Base-by-base conservation (phyloP, 2,113 vertebrate species). In the Phocoena phocoena region DNA sequence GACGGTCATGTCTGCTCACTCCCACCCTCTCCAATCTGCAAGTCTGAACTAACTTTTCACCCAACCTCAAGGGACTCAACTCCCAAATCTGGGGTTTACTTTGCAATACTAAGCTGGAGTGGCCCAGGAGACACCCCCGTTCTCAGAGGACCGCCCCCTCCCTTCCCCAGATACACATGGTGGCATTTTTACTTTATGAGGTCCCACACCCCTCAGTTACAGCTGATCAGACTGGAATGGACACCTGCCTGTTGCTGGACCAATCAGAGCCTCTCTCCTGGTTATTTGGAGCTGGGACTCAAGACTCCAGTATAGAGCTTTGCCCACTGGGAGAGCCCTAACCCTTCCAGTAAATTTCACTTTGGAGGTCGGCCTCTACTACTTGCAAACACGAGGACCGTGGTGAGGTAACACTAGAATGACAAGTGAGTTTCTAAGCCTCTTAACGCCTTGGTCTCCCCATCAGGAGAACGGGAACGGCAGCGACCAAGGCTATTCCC, bases 391-490 rank as follows among this genome's bases (percentile, higher is more conserved):
- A 11, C 0, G 0, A 50, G 53, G 58, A 14, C 60, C 1, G 0
- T 20, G 53, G 28, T 6, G 6, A 31, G 21, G n/a, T 3, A 5
- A 3, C 70, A 17, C 28, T 14, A 20, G 18, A 11, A 6, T 18
- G 5, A 2, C 0, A 0, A 31, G 18, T 14, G 33, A 36, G 17
- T 13, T n/a, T 25, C 44, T 23, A 4, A 36, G 58, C 25, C n/a
- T 86, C n/a, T 23, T 1, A 23, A 33, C 4, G 31, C 17, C 55
- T 28, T 20, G 79, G 9, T 79, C 14, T 74, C 41, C 23, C 60
- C 79, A 17, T 41, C 33, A 38, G 23, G 11, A 33, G 47, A 80
- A 3, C 0, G 26, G 67, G 41, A 28, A 55, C 2, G 12, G 41
- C 15, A 0, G 87, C 2, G 0, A 13, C 28, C 23, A 36, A 14